Base-by-base conservation (phyloP, 1,140 invertebrate species). In the Danaus plexippus region DNA sequence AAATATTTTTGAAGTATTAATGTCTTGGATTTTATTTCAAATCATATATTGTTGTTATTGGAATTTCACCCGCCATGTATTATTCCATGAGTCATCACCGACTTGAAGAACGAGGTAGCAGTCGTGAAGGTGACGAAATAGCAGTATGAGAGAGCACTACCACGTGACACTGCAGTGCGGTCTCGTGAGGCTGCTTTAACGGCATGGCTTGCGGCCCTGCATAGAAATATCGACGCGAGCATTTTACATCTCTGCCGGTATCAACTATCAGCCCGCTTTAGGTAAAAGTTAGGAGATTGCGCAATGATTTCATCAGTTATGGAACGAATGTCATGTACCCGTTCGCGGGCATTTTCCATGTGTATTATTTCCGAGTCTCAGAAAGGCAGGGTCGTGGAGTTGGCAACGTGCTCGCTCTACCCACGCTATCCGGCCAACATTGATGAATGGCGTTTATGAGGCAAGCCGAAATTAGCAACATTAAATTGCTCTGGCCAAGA, bases 261-360 rank as follows among this genome's bases (percentile, higher is more conserved):
- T 84, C 83, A 84, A 80, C 80, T 82, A 71, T 84, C 83, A 84
- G 82, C 80, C 80, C 79, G 78, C 77, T 77, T 75, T 85, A 84
- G 82, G 82, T 85, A 85, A 85, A 69, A 60, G 73, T 70, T 78
- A 80, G 80, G 79, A 55, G 54, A 66, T 68, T 77, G 73, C 69
- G 71, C 65, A 58, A 74, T 67, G 57, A 74, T 71, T 77, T 72
- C 59, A 49, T 48, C 48, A 61, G 18, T 42, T 52, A 43, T 59
- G 46, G 22, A 57, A 18, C 57, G 54, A 50, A 54, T 63, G 22
- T 63, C 66, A 49, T 62, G 53, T 54, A 50, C 60, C 59, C 63
- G 55, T 12, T 43, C 44, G 9, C 60, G 69, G 73, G 63, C 66
- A 57, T 55, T 67, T 67, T 64, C 69, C 72, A 62, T 81, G 72